Conservation (phyloP, 2,888 invertebrate genomes). For the Yponomeuta plumbellus region DNA sequence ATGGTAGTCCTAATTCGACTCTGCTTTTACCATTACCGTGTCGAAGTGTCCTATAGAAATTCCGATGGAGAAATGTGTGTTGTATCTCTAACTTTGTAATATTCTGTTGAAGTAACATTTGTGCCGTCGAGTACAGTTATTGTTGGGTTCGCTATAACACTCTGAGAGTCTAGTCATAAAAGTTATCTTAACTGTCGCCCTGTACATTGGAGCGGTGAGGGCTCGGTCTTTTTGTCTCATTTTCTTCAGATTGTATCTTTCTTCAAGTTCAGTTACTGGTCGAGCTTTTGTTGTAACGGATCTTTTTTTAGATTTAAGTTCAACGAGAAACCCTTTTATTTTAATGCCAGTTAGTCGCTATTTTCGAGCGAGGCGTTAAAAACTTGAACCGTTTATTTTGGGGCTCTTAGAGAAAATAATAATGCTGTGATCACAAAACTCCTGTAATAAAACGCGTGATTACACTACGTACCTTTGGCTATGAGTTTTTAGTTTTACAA, state of each 20-base stretch:
- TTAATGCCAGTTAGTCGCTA: no score
- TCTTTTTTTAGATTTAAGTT: neutral
- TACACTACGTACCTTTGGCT: no score
- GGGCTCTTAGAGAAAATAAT: no score
- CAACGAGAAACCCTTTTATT: no score
- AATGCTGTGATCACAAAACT: no score
- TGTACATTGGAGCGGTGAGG: slow-evolving; percentile 11
- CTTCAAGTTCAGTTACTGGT: neutral
- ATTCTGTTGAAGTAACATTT: neutral
- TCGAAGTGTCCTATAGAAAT: slow-evolving; percentile 5
- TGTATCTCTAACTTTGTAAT: neutral
- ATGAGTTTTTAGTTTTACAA: no score
- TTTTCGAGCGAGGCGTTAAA: no score
- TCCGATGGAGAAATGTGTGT: slow-evolving; percentile 7
- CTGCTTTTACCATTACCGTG: slow-evolving; percentile 9
- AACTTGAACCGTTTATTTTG: no score
- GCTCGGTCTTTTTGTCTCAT: slow-evolving; percentile 8
- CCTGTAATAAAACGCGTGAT: no score
- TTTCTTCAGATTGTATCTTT: neutral
- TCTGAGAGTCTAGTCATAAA: slow-evolving; percentile 8
- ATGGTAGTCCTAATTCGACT: slow-evolving; percentile 7
- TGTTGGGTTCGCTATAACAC: slow-evolving; percentile 7
- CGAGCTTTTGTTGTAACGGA: neutral
- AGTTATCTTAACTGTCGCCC: slow-evolving; percentile 13
- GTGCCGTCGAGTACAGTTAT: neutral